Percentiles rank a stretch among this genome's conserved stretches.
phyloP scores from a whole-genome alignment of 2,113 vertebrate species.

The Larimichthys crocea region DNA sequence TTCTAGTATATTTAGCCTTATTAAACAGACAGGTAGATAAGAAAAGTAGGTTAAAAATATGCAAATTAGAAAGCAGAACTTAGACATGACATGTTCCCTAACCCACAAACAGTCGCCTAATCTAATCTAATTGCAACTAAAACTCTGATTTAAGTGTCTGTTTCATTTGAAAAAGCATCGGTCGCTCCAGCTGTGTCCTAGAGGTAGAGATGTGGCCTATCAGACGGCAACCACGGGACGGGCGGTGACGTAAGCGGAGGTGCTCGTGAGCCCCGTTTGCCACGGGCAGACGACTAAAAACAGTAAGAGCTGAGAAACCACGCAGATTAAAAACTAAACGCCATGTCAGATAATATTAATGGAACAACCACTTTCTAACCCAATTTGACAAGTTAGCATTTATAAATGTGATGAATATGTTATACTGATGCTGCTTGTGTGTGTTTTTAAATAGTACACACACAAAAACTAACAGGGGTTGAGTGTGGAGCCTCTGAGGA shows the following conservation, averaged over 20 bases:
- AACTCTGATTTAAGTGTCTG: background rate
- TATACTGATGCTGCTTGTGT: background rate
- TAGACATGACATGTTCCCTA: no score
- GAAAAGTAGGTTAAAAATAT: no score
- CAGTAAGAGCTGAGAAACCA: conserved; percentile 21
- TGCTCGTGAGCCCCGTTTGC: conserved; percentile 56
- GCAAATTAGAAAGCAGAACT: no score
- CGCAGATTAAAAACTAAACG: background rate
- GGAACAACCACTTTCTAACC: background rate
- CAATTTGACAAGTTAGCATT: background rate
- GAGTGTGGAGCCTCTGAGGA: background rate
- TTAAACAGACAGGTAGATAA: background rate
- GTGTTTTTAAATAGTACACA: background rate
- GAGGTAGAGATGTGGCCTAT: conserved; percentile 37
- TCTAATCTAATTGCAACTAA: background rate
- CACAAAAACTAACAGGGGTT: background rate
- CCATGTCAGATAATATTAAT: background rate
- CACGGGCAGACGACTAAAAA: conserved; percentile 37
- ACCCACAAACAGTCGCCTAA: background rate
- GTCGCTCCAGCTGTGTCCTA: conserved; percentile 26
- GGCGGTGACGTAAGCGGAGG: conserved; percentile 32
- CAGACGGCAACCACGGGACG: conserved; percentile 66
- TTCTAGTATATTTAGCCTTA: background rate
- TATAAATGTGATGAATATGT: background rate
- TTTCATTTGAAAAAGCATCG: background rate